Percentiles rank a stretch among this genome's conserved stretches.
These are phyloP conservation scores for Polydesmus complanatus DNA, from an alignment of 2,888 invertebrate genomes.

Conservation along the genomic window DNA sequence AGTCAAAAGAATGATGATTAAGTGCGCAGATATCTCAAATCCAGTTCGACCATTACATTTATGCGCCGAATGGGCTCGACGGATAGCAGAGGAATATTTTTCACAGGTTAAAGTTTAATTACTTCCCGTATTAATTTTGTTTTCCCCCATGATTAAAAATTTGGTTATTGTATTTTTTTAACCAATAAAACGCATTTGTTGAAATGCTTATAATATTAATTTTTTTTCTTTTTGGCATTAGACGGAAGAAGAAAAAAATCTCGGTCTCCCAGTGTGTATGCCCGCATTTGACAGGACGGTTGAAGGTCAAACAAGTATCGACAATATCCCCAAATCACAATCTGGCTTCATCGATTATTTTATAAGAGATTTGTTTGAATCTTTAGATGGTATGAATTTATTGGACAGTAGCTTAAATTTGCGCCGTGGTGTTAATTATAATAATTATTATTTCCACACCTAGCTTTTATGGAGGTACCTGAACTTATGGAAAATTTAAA, in stretches of 20 bases:
- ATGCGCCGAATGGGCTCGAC: slow-evolving; percentile 82
- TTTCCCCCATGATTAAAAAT: no score
- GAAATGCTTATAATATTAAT: not conserved
- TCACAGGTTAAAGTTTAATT: slow-evolving; percentile 55
- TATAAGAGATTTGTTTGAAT: slow-evolving; percentile 93
- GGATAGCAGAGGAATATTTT: slow-evolving; percentile 97
- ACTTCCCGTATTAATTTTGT: no score
- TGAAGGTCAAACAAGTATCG: slow-evolving; percentile 29
- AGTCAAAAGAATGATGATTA: slow-evolving; percentile 92
- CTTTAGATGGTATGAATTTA: slow-evolving; percentile 62
- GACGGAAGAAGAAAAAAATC: slow-evolving; percentile 88
- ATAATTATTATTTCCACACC: slow-evolving; percentile 10
- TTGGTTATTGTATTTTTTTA: not conserved
- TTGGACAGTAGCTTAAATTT: not conserved
- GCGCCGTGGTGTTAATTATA: slow-evolving; percentile 3
- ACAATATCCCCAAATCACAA: slow-evolving; percentile 95
- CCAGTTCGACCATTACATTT: slow-evolving; percentile 69
- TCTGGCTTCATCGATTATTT: slow-evolving; percentile 96
- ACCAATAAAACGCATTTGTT: not conserved
- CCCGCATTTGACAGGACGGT: slow-evolving; percentile 90
- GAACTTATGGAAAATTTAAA: slow-evolving; percentile 72
- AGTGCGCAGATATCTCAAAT: slow-evolving; percentile 96
- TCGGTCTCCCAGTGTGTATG: slow-evolving; percentile 88
- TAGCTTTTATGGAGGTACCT: slow-evolving; percentile 86
- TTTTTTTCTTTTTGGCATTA: slow-evolving; percentile 32